A percentile compares a stretch with the other conserved stretches of the same genome.
These are phyloP conservation scores for Macrophya annulata DNA, from an alignment of 2,888 invertebrate species.

Conservation along the genomic window DNA sequence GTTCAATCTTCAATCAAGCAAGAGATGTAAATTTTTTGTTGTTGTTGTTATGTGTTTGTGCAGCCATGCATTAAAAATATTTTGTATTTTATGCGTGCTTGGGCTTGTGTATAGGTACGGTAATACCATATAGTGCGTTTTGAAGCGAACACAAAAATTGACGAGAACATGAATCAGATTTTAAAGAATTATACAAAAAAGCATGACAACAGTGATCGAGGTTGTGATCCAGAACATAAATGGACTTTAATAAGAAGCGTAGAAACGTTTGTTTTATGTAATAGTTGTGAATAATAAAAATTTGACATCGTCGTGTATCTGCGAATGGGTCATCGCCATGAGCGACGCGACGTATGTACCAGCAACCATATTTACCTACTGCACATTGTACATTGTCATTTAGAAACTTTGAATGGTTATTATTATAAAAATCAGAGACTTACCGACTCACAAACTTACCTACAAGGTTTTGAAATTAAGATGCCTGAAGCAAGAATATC, in stretches of 20 bases:
- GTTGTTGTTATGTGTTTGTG: neutral
- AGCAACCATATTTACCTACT: neutral
- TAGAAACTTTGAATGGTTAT: slow-evolving; percentile 17
- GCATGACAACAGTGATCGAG: neutral
- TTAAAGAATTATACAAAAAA: neutral
- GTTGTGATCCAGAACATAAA: neutral
- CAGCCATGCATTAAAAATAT: neutral
- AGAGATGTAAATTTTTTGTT: neutral
- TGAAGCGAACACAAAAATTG: neutral
- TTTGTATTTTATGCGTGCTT: neutral
- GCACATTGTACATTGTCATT: neutral
- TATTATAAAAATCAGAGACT: slow-evolving; percentile 66
- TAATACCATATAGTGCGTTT: neutral
- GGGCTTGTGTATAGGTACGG: neutral
- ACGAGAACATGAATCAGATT: neutral
- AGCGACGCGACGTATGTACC: neutral
- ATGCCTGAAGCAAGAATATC: slow-evolving; percentile 61
- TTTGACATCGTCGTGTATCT: neutral
- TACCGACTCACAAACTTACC: slow-evolving; percentile 69
- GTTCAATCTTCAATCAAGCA: neutral
- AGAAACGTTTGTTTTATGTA: neutral
- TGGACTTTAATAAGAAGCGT: neutral
- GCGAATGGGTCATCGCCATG: neutral
- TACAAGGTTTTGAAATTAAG: slow-evolving; percentile 74
- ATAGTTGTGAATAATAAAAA: neutral